A percentile compares a stretch with the other conserved stretches of the same genome.
Conservation (phyloP, 2,113 vertebrate genomes). For the Butastur rufipennis region DNA sequence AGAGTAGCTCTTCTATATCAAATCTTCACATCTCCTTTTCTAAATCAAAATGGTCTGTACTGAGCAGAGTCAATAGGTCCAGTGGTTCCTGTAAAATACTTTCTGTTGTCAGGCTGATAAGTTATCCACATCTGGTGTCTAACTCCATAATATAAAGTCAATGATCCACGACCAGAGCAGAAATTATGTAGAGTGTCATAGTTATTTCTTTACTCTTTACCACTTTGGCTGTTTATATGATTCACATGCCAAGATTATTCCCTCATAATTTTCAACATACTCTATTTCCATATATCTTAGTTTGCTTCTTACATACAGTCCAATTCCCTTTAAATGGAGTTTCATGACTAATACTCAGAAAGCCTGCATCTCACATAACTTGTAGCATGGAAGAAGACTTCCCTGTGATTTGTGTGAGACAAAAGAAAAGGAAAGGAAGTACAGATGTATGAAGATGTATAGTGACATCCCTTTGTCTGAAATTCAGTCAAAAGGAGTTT, state of each 20-base stretch:
- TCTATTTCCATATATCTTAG: neutral
- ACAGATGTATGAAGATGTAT: neutral
- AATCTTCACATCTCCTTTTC: neutral
- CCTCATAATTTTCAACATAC: neutral
- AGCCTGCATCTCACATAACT: neutral
- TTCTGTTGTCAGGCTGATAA: neutral
- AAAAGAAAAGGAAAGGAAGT: neutral
- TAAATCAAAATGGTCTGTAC: neutral
- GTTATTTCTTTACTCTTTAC: neutral
- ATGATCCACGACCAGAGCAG: neutral
- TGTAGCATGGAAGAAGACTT: neutral
- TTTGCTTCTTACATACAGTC: neutral
- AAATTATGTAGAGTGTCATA: neutral
- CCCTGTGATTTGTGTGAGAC: neutral
- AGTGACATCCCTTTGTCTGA: neutral
- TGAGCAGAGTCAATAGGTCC: fast-evolving
- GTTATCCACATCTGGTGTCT: neutral
- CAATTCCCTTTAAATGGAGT: neutral
- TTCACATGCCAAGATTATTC: neutral
- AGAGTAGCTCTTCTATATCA: neutral
- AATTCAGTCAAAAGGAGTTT: neutral
- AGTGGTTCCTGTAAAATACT: neutral
- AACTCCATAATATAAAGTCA: neutral
- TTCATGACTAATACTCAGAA: neutral
- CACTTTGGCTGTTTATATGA: neutral